phyloP scores from a whole-genome alignment of 2,113 vertebrate genomes.

The Rhombomys opimus region DNA sequence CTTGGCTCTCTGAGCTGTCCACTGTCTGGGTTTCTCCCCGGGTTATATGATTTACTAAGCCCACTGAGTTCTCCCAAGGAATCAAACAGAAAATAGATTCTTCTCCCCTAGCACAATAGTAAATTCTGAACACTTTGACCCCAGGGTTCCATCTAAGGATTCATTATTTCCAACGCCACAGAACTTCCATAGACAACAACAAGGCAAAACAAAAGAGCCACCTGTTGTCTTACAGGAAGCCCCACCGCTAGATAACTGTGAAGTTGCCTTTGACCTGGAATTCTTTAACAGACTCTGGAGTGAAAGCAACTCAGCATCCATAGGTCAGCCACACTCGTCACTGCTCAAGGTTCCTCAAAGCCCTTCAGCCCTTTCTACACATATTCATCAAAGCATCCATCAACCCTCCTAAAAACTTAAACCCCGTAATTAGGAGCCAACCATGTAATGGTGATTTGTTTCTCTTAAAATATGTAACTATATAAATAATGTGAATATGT shows the following conservation, averaged over 20 bases:
- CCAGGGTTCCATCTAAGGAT: not conserved
- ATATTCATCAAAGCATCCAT: not conserved
- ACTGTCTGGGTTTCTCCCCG: not conserved
- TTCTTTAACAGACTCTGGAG: not conserved
- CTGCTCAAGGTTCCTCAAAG: not conserved
- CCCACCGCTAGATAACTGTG: not conserved
- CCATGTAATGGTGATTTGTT: not conserved
- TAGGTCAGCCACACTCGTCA: not conserved
- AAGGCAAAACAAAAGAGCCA: not conserved
- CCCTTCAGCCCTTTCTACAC: not conserved
- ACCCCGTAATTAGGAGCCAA: not conserved
- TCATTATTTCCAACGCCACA: not conserved
- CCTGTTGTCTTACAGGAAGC: not conserved
- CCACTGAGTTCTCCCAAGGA: not conserved
- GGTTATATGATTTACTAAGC: constrained; percentile 22
- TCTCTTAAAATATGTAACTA: not conserved
- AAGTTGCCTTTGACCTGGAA: constrained; percentile 27
- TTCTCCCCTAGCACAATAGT: not conserved
- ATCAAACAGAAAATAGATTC: constrained; percentile 17
- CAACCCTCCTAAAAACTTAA: not conserved
- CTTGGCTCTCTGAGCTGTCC: not conserved
- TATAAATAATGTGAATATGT: not conserved
- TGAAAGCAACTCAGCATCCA: not conserved
- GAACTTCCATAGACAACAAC: not conserved
- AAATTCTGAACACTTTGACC: constrained; percentile 48